phyloP scores from a whole-genome alignment of 2,113 vertebrate species.

The Motacilla tschutschensis region DNA sequence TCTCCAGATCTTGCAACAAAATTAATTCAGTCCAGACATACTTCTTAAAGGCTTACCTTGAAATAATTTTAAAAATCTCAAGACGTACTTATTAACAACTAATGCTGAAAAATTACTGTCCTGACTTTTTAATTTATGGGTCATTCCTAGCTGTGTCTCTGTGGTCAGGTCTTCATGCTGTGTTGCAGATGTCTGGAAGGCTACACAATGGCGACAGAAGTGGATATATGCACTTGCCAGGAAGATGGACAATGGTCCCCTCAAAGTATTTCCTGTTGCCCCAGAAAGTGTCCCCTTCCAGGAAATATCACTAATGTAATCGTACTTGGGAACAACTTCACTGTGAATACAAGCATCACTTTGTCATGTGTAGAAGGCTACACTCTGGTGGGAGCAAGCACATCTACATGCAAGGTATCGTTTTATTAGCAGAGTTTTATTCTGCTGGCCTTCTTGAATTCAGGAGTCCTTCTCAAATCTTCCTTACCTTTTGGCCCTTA shows the following conservation, averaged over 20 bases:
- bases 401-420: conserved; percentile 84
- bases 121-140: background rate
- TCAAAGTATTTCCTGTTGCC: conserved; percentile 79
- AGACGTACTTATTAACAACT: background rate
- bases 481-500: background rate
- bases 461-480: background rate
- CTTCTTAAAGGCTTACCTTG: background rate
- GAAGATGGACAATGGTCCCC: conserved; percentile 88
- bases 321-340: conserved; percentile 75
- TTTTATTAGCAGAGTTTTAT: background rate
- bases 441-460: background rate
- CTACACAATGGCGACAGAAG: conserved; percentile 73
- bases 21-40: background rate
- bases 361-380: conserved; percentile 87
- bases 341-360: conserved; percentile 76
- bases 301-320: conserved; percentile 72
- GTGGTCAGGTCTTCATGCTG: background rate
- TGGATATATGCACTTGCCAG: conserved; percentile 77
- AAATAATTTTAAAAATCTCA: background rate
- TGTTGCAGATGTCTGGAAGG: conserved; percentile 89
- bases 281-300: conserved; percentile 79
- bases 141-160: background rate
- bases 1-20: background rate
- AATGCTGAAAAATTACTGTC: background rate
- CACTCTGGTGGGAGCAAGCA: conserved; percentile 74